phyloP scores from a whole-genome alignment of 2,797 vertebrate species.

The Leptatherina wallacei region DNA sequence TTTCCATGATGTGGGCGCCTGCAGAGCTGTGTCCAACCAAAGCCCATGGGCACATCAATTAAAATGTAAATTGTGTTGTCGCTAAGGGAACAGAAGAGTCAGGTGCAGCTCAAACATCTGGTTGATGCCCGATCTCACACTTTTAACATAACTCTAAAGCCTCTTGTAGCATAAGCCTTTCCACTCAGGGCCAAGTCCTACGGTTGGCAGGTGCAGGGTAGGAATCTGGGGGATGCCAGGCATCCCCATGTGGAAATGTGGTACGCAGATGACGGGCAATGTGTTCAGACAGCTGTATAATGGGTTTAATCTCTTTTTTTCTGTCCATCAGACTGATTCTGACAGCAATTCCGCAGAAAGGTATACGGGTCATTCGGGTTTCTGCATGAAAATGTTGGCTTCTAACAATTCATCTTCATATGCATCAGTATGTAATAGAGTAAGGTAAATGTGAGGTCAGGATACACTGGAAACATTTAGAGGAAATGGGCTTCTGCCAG shows the following conservation, averaged over 20 bases:
- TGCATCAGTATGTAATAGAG: conserved; percentile 44
- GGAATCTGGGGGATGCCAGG: conserved; percentile 60
- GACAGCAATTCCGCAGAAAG: conserved; percentile 51
- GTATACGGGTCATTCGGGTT: conserved; percentile 55
- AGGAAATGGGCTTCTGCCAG: conserved; percentile 24
- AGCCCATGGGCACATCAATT: conserved; percentile 72
- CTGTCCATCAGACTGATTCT: conserved; percentile 50
- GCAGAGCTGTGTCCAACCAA: conserved; percentile 61
- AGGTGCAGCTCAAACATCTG: conserved; percentile 79
- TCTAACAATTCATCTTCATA: conserved; percentile 53
- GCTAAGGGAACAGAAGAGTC: conserved; percentile 50
- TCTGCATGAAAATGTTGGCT: conserved; percentile 46
- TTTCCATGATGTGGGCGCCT: conserved; percentile 53
- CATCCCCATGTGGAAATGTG: conserved; percentile 66
- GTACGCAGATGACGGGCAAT: conserved; percentile 71
- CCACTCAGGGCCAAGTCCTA: conserved; percentile 61
- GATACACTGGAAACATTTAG: conserved; percentile 41
- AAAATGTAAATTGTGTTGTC: conserved; percentile 76
- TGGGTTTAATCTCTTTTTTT: conserved; percentile 66
- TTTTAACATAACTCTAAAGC: conserved; percentile 53
- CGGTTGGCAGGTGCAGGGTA: conserved; percentile 66
- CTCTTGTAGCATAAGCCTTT: conserved; percentile 59
- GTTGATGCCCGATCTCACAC: conserved; percentile 61
- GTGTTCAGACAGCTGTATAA: conserved; percentile 74
- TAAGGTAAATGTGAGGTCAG: conserved; percentile 50